Conservation (phyloP, 1,140 invertebrate genomes). For the Aphidius ervi region DNA sequence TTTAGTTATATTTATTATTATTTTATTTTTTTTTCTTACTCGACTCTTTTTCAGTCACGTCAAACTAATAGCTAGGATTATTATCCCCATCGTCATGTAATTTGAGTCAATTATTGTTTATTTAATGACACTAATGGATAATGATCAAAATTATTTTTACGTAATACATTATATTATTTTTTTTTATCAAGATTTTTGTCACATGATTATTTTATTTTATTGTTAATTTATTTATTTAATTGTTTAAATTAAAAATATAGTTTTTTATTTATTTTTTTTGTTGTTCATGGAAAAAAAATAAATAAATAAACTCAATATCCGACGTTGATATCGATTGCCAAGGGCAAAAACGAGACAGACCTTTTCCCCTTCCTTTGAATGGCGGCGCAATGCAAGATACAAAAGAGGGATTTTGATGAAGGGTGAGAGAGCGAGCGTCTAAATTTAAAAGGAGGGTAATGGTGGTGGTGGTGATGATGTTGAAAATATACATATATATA, state of each 20-base stretch:
- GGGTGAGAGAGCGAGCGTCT: constrained; percentile 15
- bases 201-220: neutral
- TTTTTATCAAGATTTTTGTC: neutral
- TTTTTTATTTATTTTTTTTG: neutral
- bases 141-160: neutral
- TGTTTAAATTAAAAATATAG: too few species aligned
- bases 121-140: neutral
- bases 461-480: too few species aligned
- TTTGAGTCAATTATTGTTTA: constrained; percentile 1
- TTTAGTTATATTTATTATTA: too few species aligned
- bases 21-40: neutral
- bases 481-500: too few species aligned
- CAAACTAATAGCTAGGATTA: too few species aligned
- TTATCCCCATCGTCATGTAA: too few species aligned
- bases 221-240: neutral
- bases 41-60: neutral
- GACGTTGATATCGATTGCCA: constrained; percentile 46
- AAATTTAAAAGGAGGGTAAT: too few species aligned
- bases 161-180: neutral
- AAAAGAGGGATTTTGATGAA: constrained; percentile 22
- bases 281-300: neutral
- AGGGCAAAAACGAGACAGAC: constrained; percentile 32
- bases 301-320: constrained; percentile 22
- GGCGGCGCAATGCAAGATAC: constrained; percentile 15
- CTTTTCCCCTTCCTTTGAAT: constrained; percentile 18